Evolutionary conservation across 1,140 invertebrate genomes (phyloP), one percentile per base, ranked within the genome.

Genomic region (Lasioglossum albipes): DNA sequence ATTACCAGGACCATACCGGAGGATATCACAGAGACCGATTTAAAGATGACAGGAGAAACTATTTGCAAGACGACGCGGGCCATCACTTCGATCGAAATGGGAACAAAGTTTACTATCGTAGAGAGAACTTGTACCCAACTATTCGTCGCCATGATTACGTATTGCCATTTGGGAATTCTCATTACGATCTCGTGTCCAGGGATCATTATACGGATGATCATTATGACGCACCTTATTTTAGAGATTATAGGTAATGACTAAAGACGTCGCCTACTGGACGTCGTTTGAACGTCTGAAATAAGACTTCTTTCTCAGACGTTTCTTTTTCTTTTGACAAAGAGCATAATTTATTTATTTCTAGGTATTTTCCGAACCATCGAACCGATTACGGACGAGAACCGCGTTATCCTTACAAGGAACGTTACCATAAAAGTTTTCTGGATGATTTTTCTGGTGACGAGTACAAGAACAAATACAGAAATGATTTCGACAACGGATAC

Each of bases 11-110:
- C 16, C 92, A 92, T n/a, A 90, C 93, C 81, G 92, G 91, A 74
- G 93, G 94, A 75, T 94, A 94, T 81, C 93, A 93, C 45, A 93
- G 93, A 66, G 94, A 94, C 75, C 92, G 93, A 65, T 94, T 94
- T 86, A 92, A 94, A 70, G 93, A 95, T 75, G 93, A 94, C 70
- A 88, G 89, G 67, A 85, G 91, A 73, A 91, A 93, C 78, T 91
- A 94, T 83, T 90, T 93, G 68, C 90, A 91, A 69, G 91, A 92
- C 10, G 91, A 92, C 41, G 92, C 88, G 20, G 91, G 91, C 22
- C 92, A 90, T 74, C 91, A 88, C 65, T 90, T 92, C 42, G 93
- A 93, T 41, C 92, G 92, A 78, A 86, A 87, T 54, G 81, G 73
- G 16, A 82, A 84, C 67, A 74, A 84, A 65, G 76, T 82, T 54